A percentile compares a stretch with the other conserved stretches of the same genome.
Conservation (phyloP, 1,140 invertebrate species). For the Neuroterus valhalla region DNA sequence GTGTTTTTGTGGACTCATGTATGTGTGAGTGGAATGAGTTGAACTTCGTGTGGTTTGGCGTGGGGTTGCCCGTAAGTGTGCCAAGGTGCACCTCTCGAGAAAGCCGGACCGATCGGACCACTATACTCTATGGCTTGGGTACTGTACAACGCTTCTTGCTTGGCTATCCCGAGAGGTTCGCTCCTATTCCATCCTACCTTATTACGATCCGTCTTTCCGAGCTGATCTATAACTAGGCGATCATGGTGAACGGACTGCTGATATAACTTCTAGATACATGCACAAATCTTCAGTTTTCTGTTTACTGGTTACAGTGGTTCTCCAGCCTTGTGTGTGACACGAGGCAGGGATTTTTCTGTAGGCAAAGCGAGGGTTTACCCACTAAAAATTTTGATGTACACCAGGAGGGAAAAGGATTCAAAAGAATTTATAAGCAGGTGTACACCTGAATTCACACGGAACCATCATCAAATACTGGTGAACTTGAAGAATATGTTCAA, state of each 20-base stretch:
- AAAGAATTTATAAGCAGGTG: no score
- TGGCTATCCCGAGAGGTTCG: conserved; percentile 20
- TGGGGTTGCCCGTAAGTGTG: conserved; percentile 69
- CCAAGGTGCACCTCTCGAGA: conserved; percentile 74
- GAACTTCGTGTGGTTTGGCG: conserved; percentile 43
- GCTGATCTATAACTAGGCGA: conserved; percentile 21
- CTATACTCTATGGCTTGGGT: conserved; percentile 39
- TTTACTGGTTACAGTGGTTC: conserved; percentile 15
- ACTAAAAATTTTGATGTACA: no score
- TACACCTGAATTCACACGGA: no score
- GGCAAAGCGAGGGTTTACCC: no score
- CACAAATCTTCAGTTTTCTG: conserved; percentile 16
- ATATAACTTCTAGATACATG: conserved; percentile 16
- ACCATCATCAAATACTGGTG: no score
- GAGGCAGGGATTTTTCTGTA: no score
- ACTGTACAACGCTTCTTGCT: no score
- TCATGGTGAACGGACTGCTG: conserved; percentile 22
- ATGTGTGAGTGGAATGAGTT: conserved; percentile 13
- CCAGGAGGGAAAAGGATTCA: no score
- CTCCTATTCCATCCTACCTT: conserved; percentile 26
- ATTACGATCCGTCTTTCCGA: conserved; percentile 19
- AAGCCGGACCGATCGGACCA: conserved; percentile 69
- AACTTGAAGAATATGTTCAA: no score
- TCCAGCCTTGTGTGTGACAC: neutral
- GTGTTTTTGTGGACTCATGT: neutral